Conservation (phyloP, 2,888 invertebrate genomes). For the Meghimatium bilineatum region DNA sequence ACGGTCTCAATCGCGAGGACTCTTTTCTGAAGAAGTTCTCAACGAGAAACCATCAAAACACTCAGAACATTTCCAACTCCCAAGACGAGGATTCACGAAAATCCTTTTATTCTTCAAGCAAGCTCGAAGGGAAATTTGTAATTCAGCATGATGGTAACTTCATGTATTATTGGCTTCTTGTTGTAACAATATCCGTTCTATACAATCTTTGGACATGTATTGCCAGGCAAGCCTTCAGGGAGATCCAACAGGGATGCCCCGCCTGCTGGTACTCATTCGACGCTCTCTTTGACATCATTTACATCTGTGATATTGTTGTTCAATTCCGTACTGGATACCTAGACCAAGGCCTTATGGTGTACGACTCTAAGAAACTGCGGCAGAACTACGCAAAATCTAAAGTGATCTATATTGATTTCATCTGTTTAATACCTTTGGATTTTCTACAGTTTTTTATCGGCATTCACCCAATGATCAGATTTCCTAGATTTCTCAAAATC, state of each 20-base stretch:
- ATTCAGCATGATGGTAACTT: constrained; percentile 97
- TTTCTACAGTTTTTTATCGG: constrained; percentile 88
- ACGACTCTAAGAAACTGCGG: constrained; percentile 92
- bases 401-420: constrained; percentile 89
- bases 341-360: constrained; percentile 92
- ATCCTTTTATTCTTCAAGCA: constrained; percentile 5
- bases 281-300: constrained; percentile 90
- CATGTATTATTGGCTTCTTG: constrained; percentile 95
- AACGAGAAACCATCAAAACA: constrained; percentile 83
- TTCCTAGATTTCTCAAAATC: constrained; percentile 80
- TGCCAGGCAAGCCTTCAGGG: constrained; percentile 94
- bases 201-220: constrained; percentile 97
- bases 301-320: constrained; percentile 90
- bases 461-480: constrained; percentile 85
- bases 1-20: constrained; percentile 70
- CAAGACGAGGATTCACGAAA: constrained; percentile 16
- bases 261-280: constrained; percentile 79
- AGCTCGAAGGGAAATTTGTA: constrained; percentile 76
- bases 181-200: constrained; percentile 91
- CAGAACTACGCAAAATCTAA: constrained; percentile 91
- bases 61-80: constrained; percentile 45
- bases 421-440: constrained; percentile 90
- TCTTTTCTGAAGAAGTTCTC: constrained; percentile 93
- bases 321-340: constrained; percentile 96
- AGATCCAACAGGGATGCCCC: constrained; percentile 82